Evolutionary conservation across 2,888 invertebrate genomes (phyloP), one percentile per base, ranked within the genome.

Genomic region (Drosophila picticornis): DNA sequence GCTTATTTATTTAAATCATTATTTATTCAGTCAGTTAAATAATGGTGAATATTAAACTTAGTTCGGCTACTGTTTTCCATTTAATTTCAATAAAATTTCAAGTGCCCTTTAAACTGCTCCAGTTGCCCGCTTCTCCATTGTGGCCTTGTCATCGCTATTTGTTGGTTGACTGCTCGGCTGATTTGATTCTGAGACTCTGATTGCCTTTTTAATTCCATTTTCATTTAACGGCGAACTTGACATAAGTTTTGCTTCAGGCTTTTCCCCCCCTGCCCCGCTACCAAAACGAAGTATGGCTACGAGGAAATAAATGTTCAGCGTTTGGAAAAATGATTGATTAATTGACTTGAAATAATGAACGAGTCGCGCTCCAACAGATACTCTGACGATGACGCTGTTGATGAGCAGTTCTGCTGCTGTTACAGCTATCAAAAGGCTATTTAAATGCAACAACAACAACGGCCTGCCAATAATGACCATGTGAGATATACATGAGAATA

Each of bases 271-370:
- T 16, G 6, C 27, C 3, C 16, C 34, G 22, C 36, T 4, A 16
- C 16, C 34, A 29, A 19, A 38, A 56, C 61, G 40, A 61, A 62
- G 59, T 67, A 64, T 62, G 61, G 38, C 38, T 46, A 65, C 57
- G 43, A 55, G 43, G 34, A 61, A 69, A 62, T 34, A 51, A 78
- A 76, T 53, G 71, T 52, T 71, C 71, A 77, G 75, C 71, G 68
- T 83, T 80, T 77, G 72, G 55, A n/a, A 85, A 79, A 76, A 87
- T 88, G 87, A 88, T 88, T 89, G 89, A 90, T 90, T 89, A 89
- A 89, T 88, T 77, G 87, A 77, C 75, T 76, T 55, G 72, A 66
- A 83, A 77, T 77, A 81, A 81, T 78, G 73, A 69, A 74, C 68
- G 79, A 74, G 67, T 58, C 74, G 38, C 31, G 22, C 52, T 29